A percentile compares a stretch with the other conserved stretches of the same genome.
Conservation (phyloP, 2,797 vertebrate species). For the Sebastes elongatus region DNA sequence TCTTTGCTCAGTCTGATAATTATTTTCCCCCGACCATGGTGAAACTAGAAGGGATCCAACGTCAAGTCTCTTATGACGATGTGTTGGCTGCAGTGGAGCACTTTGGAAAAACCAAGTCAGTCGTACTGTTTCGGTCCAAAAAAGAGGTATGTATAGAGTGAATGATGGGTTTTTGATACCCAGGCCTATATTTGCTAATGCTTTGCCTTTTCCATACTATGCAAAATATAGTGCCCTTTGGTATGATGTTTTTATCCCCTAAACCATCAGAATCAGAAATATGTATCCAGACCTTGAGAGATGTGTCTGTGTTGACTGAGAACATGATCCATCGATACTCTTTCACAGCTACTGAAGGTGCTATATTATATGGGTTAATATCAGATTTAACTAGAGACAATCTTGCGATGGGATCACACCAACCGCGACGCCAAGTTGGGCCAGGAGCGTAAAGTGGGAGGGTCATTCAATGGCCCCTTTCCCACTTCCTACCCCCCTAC, state of each 20-base stretch:
- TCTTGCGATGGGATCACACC: too few relatives aligned
- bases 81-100: conserved; percentile 79
- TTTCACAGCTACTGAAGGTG: too few relatives aligned
- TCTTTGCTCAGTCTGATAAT: conserved; percentile 21
- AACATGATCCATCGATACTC: too few relatives aligned
- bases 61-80: conserved; percentile 66
- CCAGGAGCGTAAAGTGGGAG: too few relatives aligned
- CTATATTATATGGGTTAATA: too few relatives aligned
- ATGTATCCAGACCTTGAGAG: neutral
- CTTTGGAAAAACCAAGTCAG: conserved; percentile 87
- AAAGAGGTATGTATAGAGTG: conserved; percentile 23
- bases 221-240: neutral
- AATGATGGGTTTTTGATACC: too few relatives aligned
- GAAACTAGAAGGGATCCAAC: conserved; percentile 16
- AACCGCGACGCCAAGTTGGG: too few relatives aligned
- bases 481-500: too few relatives aligned
- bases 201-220: too few relatives aligned
- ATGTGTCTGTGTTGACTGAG: neutral
- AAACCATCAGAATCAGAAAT: neutral
- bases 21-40: conserved; percentile 28
- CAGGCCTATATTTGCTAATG: too few relatives aligned
- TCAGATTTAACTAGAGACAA: too few relatives aligned
- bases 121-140: conserved; percentile 73
- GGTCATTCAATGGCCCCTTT: too few relatives aligned
- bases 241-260: neutral